phyloP scores from a whole-genome alignment of 2,113 vertebrate genomes.

The Lipotes vexillifer region DNA sequence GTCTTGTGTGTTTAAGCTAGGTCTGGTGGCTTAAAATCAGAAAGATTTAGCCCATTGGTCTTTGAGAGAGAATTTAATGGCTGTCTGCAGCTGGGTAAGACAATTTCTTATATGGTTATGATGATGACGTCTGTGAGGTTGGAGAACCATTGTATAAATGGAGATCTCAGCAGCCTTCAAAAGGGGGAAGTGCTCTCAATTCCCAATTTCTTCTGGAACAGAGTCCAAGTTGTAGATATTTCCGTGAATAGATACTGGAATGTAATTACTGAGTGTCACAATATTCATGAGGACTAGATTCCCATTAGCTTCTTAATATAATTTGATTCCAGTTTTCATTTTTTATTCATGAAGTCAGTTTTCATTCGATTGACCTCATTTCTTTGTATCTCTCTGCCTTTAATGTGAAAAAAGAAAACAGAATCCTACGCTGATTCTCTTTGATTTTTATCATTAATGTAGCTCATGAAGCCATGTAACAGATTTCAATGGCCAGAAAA shows the following conservation, averaged over 20 bases:
- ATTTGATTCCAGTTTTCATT: slow-evolving; percentile 58
- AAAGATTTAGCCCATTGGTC: neutral
- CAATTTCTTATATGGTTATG: neutral
- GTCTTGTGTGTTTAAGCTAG: neutral
- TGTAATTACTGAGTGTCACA: slow-evolving; percentile 44
- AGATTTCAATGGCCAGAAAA: neutral
- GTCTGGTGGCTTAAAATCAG: neutral
- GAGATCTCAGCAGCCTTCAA: neutral
- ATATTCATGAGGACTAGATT: slow-evolving; percentile 31
- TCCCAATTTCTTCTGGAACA: neutral
- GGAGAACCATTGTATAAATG: neutral
- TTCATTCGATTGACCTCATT: slow-evolving; percentile 43
- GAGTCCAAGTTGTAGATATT: neutral
- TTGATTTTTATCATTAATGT: slow-evolving; percentile 8
- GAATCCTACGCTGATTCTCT: neutral
- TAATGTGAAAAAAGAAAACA: slow-evolving; percentile 24
- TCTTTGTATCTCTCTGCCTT: slow-evolving; percentile 23
- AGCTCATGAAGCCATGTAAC: slow-evolving; percentile 22
- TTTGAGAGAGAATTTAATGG: neutral
- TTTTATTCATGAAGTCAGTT: slow-evolving; percentile 63
- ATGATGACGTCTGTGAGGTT: neutral
- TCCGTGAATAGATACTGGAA: neutral
- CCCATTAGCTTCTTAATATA: slow-evolving; percentile 30
- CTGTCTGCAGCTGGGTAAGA: neutral
- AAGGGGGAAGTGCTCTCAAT: neutral